phyloP scores from a whole-genome alignment of 2,113 vertebrate species.

The Porphyrio hochstetteri region DNA sequence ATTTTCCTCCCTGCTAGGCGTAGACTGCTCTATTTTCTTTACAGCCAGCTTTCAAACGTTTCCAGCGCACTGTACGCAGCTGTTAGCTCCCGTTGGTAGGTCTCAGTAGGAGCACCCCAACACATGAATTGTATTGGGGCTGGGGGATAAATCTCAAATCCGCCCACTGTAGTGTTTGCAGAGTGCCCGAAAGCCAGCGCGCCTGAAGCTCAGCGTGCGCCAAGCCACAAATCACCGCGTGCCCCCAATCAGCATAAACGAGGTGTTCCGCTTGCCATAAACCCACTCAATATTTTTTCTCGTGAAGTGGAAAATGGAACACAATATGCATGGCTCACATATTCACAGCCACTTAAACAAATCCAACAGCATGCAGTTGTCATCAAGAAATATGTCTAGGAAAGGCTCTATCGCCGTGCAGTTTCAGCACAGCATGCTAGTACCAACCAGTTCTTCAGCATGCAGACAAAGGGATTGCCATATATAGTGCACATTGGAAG shows the following conservation, averaged over 20 bases:
- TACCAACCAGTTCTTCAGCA: conserved; percentile 15
- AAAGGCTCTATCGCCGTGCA: conserved; percentile 16
- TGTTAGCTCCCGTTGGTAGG: conserved; percentile 16
- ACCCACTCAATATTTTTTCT: conserved; percentile 40
- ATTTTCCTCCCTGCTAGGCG: conserved; percentile 60
- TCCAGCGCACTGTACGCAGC: conserved; percentile 5
- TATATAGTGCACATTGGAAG: conserved; percentile 3
- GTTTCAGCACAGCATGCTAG: conserved; percentile 13
- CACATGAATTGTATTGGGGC: neutral
- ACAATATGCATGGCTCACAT: conserved; percentile 14
- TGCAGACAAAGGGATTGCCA: conserved; percentile 37
- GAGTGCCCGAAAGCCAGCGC: neutral
- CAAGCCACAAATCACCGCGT: neutral
- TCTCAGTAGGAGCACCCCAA: conserved; percentile 35
- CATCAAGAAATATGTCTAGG: conserved; percentile 53
- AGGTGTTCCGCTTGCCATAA: conserved; percentile 39
- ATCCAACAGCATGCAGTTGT: conserved; percentile 51
- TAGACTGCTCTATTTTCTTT: conserved; percentile 64
- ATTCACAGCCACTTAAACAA: conserved; percentile 39
- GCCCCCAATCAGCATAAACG: neutral
- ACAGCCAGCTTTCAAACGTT: conserved; percentile 44
- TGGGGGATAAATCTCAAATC: conserved; percentile 7
- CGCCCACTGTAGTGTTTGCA: neutral
- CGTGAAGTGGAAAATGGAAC: conserved; percentile 35
- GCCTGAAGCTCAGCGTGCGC: neutral